A percentile compares a stretch with the other conserved stretches of the same genome.
Evolutionary conservation across 2,888 invertebrate species (phyloP).

Genomic region (Cryptus viduatorius): DNA sequence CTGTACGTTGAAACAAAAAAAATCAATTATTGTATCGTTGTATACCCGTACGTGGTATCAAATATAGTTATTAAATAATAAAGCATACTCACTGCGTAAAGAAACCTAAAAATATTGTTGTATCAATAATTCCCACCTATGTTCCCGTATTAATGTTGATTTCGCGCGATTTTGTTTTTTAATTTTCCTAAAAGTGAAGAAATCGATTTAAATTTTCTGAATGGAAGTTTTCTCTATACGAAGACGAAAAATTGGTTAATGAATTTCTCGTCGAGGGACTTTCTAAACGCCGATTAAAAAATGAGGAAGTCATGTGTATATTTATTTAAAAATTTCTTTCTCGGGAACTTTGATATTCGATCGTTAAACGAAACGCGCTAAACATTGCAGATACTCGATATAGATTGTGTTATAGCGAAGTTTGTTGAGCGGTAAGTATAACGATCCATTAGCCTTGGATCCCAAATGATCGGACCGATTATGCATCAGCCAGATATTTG

Average conservation of each 20-base stretch:
- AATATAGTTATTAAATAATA: conserved; percentile 79
- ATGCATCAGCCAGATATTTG: conserved; percentile 3
- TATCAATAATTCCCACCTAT: background rate
- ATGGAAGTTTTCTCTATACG: no score
- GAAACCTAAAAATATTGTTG: conserved; percentile 18
- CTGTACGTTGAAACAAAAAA: conserved; percentile 73
- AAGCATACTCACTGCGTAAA: conserved; percentile 80
- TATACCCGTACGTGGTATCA: conserved; percentile 72
- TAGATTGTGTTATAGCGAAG: background rate
- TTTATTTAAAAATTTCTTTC: no score
- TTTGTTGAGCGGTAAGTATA: background rate
- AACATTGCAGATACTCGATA: no score
- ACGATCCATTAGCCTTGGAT: background rate
- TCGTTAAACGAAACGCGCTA: no score
- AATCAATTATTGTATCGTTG: conserved; percentile 80
- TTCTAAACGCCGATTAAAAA: no score
- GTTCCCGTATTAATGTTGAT: background rate
- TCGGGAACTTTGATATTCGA: no score
- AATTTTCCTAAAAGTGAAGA: background rate
- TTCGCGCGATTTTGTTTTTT: background rate
- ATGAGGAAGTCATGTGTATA: no score
- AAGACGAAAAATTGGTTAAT: no score
- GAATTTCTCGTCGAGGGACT: no score
- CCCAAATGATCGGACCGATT: background rate
- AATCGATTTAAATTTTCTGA: no score